These are phyloP conservation scores for Biston betularia DNA, from an alignment of 2,888 invertebrate species.

Conservation along the genomic window DNA sequence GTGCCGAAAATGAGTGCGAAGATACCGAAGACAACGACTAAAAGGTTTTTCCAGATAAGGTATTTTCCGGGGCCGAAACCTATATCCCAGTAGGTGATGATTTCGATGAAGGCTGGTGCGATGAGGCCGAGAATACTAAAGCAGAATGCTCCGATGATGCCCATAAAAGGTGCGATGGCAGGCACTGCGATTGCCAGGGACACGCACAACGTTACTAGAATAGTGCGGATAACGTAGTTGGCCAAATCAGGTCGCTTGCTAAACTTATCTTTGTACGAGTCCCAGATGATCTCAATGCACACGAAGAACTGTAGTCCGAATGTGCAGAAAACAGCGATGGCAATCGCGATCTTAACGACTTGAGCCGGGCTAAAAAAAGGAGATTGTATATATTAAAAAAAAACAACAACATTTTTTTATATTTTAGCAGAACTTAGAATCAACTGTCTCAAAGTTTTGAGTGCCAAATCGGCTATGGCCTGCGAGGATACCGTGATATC, in stretches of 20 bases:
- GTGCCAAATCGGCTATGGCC: too few relatives aligned
- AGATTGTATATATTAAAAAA: too few relatives aligned
- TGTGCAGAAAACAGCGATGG: conserved; percentile 96
- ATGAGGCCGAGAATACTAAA: conserved; percentile 96
- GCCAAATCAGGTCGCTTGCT: conserved; percentile 88
- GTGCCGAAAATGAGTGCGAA: conserved; percentile 93
- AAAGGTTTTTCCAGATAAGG: conserved; percentile 92
- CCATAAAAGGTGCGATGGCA: conserved; percentile 95
- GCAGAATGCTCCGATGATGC: conserved; percentile 96
- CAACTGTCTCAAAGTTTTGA: too few relatives aligned
- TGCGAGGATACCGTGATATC: too few relatives aligned
- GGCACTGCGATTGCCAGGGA: conserved; percentile 94
- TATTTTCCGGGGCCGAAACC: conserved; percentile 91
- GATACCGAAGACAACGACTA: conserved; percentile 91
- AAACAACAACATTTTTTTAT: too few relatives aligned
- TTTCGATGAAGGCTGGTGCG: conserved; percentile 94
- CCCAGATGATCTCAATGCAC: conserved; percentile 97
- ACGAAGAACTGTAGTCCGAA: conserved; percentile 99
- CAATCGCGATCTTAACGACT: conserved; percentile 94
- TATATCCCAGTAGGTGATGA: conserved; percentile 94
- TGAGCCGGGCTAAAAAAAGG: conserved; percentile 91
- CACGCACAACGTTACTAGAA: conserved; percentile 89
- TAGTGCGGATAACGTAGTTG: conserved; percentile 91
- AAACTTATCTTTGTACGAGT: conserved; percentile 90
- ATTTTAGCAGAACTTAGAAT: too few relatives aligned